Conservation (phyloP, 2,113 vertebrate species). For the Proteles cristata region DNA sequence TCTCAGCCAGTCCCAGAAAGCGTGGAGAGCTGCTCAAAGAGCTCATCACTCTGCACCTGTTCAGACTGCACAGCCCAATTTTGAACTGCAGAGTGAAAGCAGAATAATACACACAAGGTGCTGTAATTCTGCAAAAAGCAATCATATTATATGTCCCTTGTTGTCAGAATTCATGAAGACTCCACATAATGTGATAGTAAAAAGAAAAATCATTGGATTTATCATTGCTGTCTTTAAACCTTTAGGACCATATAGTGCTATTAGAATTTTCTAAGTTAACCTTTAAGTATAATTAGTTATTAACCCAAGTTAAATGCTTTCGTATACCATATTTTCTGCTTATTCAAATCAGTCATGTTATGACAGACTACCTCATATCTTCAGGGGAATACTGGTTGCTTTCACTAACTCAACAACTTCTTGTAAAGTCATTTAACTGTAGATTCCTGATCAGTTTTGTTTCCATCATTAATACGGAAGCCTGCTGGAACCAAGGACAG, state of each 20-base stretch:
- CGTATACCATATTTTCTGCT: background rate
- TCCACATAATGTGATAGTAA: background rate
- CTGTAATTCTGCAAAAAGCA: background rate
- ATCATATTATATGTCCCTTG: background rate
- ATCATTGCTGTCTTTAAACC: background rate
- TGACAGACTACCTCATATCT: background rate
- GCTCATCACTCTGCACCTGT: conserved; percentile 72
- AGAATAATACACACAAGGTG: background rate
- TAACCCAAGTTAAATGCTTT: background rate
- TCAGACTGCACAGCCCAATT: background rate
- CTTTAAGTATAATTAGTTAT: background rate
- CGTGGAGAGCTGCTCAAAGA: background rate
- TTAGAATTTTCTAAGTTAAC: background rate
- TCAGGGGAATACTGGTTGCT: background rate
- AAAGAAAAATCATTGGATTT: background rate
- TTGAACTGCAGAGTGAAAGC: background rate
- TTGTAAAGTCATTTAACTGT: background rate
- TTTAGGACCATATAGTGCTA: background rate
- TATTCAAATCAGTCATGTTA: background rate
- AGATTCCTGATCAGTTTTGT: background rate
- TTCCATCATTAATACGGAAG: background rate
- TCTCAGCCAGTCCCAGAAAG: background rate
- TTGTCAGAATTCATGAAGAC: background rate
- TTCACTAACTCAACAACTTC: background rate
- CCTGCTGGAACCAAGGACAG: background rate